Base-by-base conservation (phyloP, 2,113 vertebrate genomes). In the Entomyzon cyanotis region DNA sequence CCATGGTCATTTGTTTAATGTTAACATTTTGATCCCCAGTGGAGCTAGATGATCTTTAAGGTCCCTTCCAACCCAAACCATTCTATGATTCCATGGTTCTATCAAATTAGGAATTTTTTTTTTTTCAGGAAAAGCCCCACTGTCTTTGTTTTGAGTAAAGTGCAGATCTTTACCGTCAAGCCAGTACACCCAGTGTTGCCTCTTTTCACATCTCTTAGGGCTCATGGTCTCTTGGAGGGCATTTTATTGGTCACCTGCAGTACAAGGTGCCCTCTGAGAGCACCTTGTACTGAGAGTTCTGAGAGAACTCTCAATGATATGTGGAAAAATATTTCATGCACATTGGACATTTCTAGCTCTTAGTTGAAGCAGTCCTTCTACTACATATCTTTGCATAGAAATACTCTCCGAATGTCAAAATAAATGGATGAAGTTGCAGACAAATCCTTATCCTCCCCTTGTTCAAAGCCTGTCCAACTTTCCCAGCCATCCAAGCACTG, bases 401-500 rank as follows among this genome's bases (percentile, higher is more conserved):
- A 76, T 60, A 60, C 24, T 53, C 62, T 44, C 30, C 11, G 35
- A 68, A 83, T 41, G 11, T 56, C 11, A 33, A 91, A 83, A 20
- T 27, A 46, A 90, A 47, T 20, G 24, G 22, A 4, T 56, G 18
- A 78, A 73, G 23, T 44, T 46, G 53, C 35, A 90, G 46, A 27
- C 28, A 85, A 79, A 56, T 31, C 37, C 12, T 68, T 46, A 46
- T 52, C 28, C 18, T 87, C 10, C 52, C 11, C 12, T 33, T 28
- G 3, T 53, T 64, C 46, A 73, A 69, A 68, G 25, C 3, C 0
- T 76, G 71, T 76, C 53, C 78, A 83, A 13, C 46, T 89, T 79
- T 65, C 59, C 55, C 46, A 37, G 19, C 11, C 12, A 17, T 28
- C 18, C 23, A 22, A 35, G 73, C 0, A 0, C 80, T 81, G 60